Conservation (phyloP, 2,888 invertebrate species). For the Selenia dentaria region DNA sequence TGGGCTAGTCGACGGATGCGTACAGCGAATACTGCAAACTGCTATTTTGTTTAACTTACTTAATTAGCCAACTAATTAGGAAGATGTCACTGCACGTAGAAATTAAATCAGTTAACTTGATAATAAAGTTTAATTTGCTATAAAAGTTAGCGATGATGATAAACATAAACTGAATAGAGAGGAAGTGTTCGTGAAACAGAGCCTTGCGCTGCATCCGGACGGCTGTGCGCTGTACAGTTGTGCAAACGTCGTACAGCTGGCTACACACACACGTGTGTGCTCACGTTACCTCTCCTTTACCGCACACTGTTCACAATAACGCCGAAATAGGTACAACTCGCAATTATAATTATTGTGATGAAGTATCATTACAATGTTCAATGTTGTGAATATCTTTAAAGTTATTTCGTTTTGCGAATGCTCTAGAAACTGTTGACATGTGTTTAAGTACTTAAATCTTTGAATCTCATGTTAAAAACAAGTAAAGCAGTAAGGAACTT, state of each 20-base stretch:
- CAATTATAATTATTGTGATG: conserved; percentile 2
- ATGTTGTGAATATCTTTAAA: too few relatives aligned
- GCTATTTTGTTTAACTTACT: background rate
- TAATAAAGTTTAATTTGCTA: conserved; percentile 2
- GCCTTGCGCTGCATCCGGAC: conserved; percentile 17
- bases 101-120: background rate
- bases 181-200: conserved; percentile 8
- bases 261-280: conserved; percentile 1
- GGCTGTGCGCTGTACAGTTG: conserved; percentile 25
- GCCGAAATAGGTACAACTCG: background rate
- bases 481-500: too few relatives aligned
- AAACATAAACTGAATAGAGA: background rate
- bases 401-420: too few relatives aligned
- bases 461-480: too few relatives aligned
- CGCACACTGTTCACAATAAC: background rate
- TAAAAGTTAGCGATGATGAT: background rate
- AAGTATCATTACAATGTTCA: too few relatives aligned
- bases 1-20: too few relatives aligned
- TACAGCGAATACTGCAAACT: conserved; percentile 1
- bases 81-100: background rate
- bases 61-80: background rate
- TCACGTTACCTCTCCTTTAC: conserved; percentile 7
- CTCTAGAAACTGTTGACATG: too few relatives aligned
- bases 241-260: conserved; percentile 27
- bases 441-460: too few relatives aligned